These are phyloP conservation scores for Amiota communis DNA, from an alignment of 2,888 invertebrate genomes.

Conservation along the genomic window DNA sequence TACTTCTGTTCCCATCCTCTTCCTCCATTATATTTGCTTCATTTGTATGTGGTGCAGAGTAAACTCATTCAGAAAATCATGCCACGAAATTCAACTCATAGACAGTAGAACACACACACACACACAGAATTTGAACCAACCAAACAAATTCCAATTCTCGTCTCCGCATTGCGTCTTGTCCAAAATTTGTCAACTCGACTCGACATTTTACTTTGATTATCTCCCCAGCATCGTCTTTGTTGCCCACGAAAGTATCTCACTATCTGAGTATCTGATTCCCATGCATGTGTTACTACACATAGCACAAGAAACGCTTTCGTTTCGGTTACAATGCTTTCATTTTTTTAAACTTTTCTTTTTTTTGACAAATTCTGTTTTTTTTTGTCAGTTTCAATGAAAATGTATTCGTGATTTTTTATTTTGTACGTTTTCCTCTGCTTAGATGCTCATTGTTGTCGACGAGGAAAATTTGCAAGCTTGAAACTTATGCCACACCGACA, in stretches of 20 bases:
- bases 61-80: conserved; percentile 12
- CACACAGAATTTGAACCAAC: too few species aligned
- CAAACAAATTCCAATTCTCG: too few species aligned
- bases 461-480: conserved; percentile 4
- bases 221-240: too few species aligned
- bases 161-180: neutral
- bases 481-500: too few species aligned
- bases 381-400: neutral
- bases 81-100: neutral
- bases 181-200: too few species aligned
- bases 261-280: conserved; percentile 63
- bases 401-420: neutral
- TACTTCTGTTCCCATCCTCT: neutral
- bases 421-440: neutral
- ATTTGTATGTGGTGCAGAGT: conserved; percentile 3
- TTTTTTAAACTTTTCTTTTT: neutral
- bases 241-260: conserved; percentile 17
- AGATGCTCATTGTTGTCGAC: neutral
- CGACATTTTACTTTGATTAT: too few species aligned
- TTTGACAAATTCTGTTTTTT: neutral
- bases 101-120: too few species aligned
- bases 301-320: too few species aligned
- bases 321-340: neutral
- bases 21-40: neutral
- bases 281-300: conserved; percentile 17